These are phyloP conservation scores for Oxyura jamaicensis DNA, from an alignment of 2,113 vertebrate species.

Conservation along the genomic window DNA sequence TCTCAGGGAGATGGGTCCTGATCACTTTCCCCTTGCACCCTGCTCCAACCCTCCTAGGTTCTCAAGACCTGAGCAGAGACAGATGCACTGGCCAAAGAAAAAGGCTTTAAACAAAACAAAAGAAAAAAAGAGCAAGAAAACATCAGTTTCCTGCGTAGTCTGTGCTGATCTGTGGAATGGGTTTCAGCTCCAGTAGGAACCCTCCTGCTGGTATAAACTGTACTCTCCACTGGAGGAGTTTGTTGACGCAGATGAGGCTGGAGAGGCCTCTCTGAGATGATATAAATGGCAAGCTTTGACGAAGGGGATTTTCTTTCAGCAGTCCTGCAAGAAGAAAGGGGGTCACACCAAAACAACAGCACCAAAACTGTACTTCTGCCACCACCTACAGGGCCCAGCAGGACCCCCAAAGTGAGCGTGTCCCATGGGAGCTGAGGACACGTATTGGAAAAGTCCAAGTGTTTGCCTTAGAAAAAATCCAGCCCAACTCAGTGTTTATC, in stretches of 20 bases:
- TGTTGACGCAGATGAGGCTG: background rate
- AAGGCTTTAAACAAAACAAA: background rate
- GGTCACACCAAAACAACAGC: background rate
- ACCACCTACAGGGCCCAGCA: background rate
- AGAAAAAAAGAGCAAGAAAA: background rate
- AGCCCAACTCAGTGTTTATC: background rate
- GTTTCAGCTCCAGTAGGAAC: background rate
- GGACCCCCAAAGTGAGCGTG: background rate
- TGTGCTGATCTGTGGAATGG: background rate
- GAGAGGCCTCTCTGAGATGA: background rate
- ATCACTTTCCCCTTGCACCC: background rate
- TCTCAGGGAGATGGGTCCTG: background rate
- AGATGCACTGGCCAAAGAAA: background rate
- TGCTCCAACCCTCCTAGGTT: background rate
- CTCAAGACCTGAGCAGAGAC: background rate
- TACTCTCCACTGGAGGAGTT: background rate
- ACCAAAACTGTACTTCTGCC: background rate
- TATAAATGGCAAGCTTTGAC: background rate
- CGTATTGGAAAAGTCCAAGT: background rate
- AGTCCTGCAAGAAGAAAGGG: rapidly evolving
- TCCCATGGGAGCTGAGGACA: background rate
- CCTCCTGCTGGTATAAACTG: background rate
- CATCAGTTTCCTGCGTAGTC: background rate
- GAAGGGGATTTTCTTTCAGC: background rate
- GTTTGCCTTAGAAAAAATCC: background rate